These are phyloP conservation scores for Eupithecia subumbrata DNA, from an alignment of 2,888 invertebrate genomes.

Conservation along the genomic window DNA sequence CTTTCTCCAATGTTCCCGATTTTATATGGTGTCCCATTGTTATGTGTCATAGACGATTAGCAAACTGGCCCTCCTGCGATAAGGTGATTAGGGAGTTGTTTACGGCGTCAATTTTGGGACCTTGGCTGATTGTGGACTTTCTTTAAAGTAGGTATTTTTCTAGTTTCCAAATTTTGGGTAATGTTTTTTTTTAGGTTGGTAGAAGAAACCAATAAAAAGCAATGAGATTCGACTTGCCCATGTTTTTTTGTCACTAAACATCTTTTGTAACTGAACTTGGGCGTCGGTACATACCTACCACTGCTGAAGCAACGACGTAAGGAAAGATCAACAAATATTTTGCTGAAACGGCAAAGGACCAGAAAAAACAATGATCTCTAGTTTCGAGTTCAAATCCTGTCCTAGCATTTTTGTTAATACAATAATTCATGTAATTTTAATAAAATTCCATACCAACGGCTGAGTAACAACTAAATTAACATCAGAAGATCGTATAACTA, in stretches of 20 bases:
- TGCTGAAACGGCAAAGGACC: not conserved
- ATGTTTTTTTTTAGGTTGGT: not conserved
- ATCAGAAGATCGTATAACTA: slow-evolving; percentile 38
- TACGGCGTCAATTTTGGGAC: slow-evolving; percentile 33
- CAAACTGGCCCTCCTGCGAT: slow-evolving; percentile 48
- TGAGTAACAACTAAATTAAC: slow-evolving; percentile 38
- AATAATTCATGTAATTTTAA: not conserved
- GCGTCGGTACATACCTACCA: too few relatives aligned
- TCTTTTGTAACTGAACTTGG: too few relatives aligned
- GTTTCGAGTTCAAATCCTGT: not conserved
- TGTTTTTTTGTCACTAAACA: not conserved
- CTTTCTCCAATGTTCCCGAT: slow-evolving; percentile 47
- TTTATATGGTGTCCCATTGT: slow-evolving; percentile 60
- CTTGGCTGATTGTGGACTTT: not conserved
- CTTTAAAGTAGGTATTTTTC: not conserved
- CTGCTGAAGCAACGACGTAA: not conserved
- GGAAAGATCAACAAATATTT: not conserved
- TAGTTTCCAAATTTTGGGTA: not conserved
- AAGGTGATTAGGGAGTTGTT: slow-evolving; percentile 48
- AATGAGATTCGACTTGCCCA: not conserved
- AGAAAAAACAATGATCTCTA: not conserved
- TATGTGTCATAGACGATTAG: slow-evolving; percentile 50
- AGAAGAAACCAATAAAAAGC: not conserved
- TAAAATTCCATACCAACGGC: slow-evolving; percentile 13
- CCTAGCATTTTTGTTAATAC: not conserved